These are phyloP conservation scores for Hesperia comma DNA, from an alignment of 2,888 invertebrate species.

Conservation along the genomic window DNA sequence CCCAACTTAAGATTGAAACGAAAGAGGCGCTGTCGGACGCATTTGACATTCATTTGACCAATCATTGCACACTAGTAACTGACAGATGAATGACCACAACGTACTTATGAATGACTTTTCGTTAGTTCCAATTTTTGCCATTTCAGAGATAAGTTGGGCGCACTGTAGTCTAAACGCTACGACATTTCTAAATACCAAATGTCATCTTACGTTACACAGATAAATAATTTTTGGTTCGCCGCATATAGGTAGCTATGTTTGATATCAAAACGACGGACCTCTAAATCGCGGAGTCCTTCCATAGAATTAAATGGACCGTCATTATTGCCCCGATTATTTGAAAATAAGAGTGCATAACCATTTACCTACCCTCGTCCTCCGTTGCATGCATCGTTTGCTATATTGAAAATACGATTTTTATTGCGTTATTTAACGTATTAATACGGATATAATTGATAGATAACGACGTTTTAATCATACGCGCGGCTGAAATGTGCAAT, in stretches of 20 bases:
- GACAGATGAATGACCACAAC: no score
- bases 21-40: no score
- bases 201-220: no score
- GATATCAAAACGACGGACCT: constrained; percentile 1
- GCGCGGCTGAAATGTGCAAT: constrained; percentile 29
- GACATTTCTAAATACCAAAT: no score
- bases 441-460: constrained; percentile 11
- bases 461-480: constrained; percentile 37
- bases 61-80: no score
- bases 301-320: not conserved
- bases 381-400: constrained; percentile 5
- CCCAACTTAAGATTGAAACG: no score
- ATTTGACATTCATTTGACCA: no score
- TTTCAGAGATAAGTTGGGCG: no score
- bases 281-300: not conserved
- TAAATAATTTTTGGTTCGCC: no score
- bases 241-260: not conserved
- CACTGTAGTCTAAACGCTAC: no score
- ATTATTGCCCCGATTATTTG: not conserved
- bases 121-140: no score
- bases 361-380: not conserved
- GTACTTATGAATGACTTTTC: no score
- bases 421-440: constrained; percentile 12
- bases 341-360: not conserved
- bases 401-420: constrained; percentile 16